Evolutionary conservation across 2,113 vertebrate species (phyloP), one percentile per base, ranked within the genome.

Genomic region (Todiramphus saurophagus): DNA sequence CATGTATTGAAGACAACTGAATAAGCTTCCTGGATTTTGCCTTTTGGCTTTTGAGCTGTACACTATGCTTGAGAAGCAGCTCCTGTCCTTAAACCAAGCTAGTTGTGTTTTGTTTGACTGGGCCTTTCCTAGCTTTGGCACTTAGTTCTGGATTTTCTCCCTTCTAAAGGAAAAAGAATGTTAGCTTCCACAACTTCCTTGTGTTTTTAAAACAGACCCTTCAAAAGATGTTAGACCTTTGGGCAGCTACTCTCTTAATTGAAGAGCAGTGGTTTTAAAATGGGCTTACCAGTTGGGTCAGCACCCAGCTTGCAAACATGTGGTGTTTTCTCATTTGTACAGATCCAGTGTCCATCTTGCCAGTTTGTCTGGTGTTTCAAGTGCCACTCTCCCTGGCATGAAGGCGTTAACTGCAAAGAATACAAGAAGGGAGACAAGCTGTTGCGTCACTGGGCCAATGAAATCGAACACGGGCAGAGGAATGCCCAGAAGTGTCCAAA

Each of bases 291-390:
- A 30, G n/a, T 6, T 44, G 41, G 37, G 51, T 80, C n/a, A 68
- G 15, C 13, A 4, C 31, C 72, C 44, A 23, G 21, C 48, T 93
- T 93, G 83, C 63, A 88, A 94, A 92, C 0, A 0, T 93, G 19
- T 93, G 90, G 10, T 67, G 41, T 83, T 92, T 91, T 97, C 58
- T 92, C 79, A 53, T 30, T 94, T 92, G 17, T 84, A 70, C 96
- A 99, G 99, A 98, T 99, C 97, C 99, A 99, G 98, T 99, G 99
- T 96, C 98, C 98, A 35, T 98, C 97, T 92, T 99, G 99, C 98
- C 99, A 99, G 98, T 99, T 99, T 96, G 96, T 99, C 95, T 99
- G 99, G 99, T 99, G 99, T 98, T 99, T 99, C 97, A 99, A 99
- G 98, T 99, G 99, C 98, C 99, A 99, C 68, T 98, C 99, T 35